phyloP scores from a whole-genome alignment of 2,888 invertebrate species.

The Pogonocherus hispidulus region DNA sequence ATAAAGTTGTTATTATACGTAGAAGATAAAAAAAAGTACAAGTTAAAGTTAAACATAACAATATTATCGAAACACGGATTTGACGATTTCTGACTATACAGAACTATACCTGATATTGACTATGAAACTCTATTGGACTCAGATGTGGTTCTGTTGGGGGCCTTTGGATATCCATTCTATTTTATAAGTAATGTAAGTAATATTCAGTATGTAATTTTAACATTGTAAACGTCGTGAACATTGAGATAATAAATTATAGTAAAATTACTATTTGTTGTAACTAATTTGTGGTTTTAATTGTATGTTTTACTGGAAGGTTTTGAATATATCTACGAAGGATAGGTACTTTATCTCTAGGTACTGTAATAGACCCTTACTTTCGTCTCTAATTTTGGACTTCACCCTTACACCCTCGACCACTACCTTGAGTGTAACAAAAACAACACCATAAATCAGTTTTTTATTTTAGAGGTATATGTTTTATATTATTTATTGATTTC shows the following conservation, averaged over 20 bases:
- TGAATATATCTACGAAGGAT: too few species aligned
- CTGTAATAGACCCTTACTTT: too few species aligned
- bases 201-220: slow-evolving; percentile 33
- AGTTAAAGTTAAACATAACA: slow-evolving; percentile 44
- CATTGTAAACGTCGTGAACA: slow-evolving; percentile 35
- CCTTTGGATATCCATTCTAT: background rate
- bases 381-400: too few species aligned
- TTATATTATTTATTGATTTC: too few species aligned
- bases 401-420: too few species aligned
- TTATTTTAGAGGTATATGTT: too few species aligned
- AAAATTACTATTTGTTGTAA: slow-evolving; percentile 14
- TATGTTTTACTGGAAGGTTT: too few species aligned
- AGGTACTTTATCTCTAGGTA: too few species aligned
- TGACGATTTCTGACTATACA: slow-evolving; percentile 30
- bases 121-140: background rate
- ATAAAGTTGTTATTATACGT: slow-evolving; percentile 23
- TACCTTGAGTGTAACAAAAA: too few species aligned
- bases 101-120: slow-evolving; percentile 18
- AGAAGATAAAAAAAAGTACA: slow-evolving; percentile 20
- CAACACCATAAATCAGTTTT: too few species aligned
- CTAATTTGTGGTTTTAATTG: too few species aligned
- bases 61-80: slow-evolving; percentile 34
- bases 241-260: slow-evolving; percentile 42
- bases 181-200: slow-evolving; percentile 34
- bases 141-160: background rate